These are phyloP conservation scores for Habrosyne pyritoides DNA, from an alignment of 2,888 invertebrate species.

Conservation along the genomic window DNA sequence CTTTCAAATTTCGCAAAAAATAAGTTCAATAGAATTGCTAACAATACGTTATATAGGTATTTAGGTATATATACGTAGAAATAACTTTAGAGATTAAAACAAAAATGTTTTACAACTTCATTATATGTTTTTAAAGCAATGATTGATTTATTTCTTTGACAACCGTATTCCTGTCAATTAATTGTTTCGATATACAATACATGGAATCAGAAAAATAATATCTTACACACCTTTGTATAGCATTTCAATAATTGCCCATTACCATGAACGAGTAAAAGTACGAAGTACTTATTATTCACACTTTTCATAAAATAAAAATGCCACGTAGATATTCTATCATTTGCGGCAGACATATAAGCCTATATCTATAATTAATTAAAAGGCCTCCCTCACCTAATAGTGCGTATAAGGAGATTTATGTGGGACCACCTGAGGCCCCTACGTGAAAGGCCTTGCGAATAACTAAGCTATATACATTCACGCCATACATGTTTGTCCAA, in stretches of 20 bases:
- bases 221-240: no score
- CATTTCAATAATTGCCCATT: neutral
- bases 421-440: conserved; percentile 30
- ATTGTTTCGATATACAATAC: no score
- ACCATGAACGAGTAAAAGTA: neutral
- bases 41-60: no score
- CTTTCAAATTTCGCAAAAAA: neutral
- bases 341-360: conserved; percentile 18
- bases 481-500: conserved; percentile 1
- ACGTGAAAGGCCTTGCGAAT: conserved; percentile 14
- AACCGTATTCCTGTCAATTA: no score
- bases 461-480: conserved; percentile 3
- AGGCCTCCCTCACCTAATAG: conserved; percentile 35
- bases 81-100: no score
- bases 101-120: no score
- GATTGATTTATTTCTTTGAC: no score
- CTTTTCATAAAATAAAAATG: conserved; percentile 14
- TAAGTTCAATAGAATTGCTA: neutral
- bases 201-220: no score
- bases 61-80: no score
- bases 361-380: conserved; percentile 41
- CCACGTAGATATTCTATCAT: conserved; percentile 21
- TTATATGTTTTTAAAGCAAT: no score
- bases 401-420: conserved; percentile 40
- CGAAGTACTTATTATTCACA: neutral